These are phyloP conservation scores for Melanotus villosus DNA, from an alignment of 2,888 invertebrate species.

Conservation along the genomic window DNA sequence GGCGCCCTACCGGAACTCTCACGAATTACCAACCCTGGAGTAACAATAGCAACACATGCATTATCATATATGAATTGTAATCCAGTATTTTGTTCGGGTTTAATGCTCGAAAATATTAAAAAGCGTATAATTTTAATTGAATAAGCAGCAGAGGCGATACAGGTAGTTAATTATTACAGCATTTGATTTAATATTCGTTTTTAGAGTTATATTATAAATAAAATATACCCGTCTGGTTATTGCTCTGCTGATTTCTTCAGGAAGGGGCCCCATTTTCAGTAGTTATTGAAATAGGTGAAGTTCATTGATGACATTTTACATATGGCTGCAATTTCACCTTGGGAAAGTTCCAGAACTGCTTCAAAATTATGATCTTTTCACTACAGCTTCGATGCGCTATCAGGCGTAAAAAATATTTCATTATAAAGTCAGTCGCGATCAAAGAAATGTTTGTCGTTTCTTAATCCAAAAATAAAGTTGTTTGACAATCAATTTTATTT, in stretches of 20 bases:
- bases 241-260: background rate
- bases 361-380: too few species aligned
- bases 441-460: too few species aligned
- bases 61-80: slow-evolving; percentile 43
- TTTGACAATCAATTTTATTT: too few species aligned
- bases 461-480: too few species aligned
- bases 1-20: slow-evolving; percentile 44
- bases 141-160: background rate
- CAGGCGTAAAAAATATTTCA: too few species aligned
- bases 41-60: slow-evolving; percentile 36
- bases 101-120: slow-evolving; percentile 19
- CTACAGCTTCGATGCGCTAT: too few species aligned
- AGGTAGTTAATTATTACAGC: background rate
- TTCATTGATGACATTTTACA: too few species aligned
- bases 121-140: slow-evolving; percentile 27
- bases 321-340: too few species aligned
- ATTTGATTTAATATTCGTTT: slow-evolving; percentile 5
- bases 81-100: slow-evolving; percentile 5
- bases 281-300: too few species aligned
- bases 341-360: too few species aligned
- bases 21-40: slow-evolving; percentile 41
- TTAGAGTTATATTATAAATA: background rate
- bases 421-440: too few species aligned
- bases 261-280: slow-evolving; percentile 1
- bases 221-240: slow-evolving; percentile 8